Evolutionary conservation across 2,797 vertebrate genomes (phyloP).

Genomic region (Mormyrops boulengeri): DNA sequence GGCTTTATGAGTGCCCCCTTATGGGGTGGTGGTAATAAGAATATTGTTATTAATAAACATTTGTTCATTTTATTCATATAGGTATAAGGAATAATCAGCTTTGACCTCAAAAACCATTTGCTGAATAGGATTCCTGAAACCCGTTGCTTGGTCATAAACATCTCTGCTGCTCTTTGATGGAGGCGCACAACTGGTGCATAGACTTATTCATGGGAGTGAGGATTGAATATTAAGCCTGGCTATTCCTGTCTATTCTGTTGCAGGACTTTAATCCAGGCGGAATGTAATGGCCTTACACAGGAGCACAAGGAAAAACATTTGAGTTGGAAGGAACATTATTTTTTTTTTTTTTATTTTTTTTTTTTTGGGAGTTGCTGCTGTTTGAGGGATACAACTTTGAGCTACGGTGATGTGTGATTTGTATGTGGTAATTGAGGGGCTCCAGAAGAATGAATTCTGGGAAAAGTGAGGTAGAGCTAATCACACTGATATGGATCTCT

Average conservation of each 20-base stretch:
- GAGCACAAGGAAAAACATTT: neutral
- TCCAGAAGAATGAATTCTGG: neutral
- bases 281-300: slow-evolving; percentile 19
- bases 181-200: slow-evolving; percentile 36
- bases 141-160: slow-evolving; percentile 38
- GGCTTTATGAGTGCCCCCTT: neutral
- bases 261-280: slow-evolving; percentile 35
- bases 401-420: neutral
- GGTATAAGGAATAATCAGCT: neutral
- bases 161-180: slow-evolving; percentile 31
- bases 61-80: neutral
- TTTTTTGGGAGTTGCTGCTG: neutral
- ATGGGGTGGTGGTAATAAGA: neutral
- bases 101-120: neutral
- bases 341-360: neutral
- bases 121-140: slow-evolving; percentile 36
- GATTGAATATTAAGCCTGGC: slow-evolving; percentile 30
- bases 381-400: neutral
- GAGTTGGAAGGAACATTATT: neutral
- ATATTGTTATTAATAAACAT: neutral
- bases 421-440: neutral
- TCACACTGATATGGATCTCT: neutral
- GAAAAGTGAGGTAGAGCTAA: neutral
- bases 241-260: slow-evolving; percentile 43
- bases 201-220: slow-evolving; percentile 22